Base-by-base conservation (phyloP, 2,888 invertebrate species). In the Boloria euphrosyne region DNA sequence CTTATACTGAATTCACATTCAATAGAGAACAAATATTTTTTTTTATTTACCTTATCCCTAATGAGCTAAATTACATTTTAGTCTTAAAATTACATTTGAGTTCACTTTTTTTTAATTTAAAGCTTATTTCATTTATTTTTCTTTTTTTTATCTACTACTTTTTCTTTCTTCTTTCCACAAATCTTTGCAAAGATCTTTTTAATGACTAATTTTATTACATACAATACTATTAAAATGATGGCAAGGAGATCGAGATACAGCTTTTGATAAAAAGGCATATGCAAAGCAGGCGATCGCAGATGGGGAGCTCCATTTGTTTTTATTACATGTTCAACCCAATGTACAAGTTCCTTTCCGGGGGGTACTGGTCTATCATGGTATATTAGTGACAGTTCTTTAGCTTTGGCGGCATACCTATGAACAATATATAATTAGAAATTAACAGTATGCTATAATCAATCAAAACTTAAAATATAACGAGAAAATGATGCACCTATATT, bases 261-360 rank as follows among this genome's bases (percentile, higher is more conserved):
- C 43, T 72, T 74, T 44, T 74, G 70, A 44, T 73, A 73, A 4
- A 59, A 59, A 13, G 49, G 18, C 31, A 59, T 17, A 59, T 59
- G 7, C 14, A 59, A 14, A 2, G 55, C 65, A 16, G 51, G 72
- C 0, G 74, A 75, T 27, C 75, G 70, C n/a, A 77, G 73, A 62
- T 77, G 75, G 5, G 67, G 68, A 3, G 78, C 80, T 7, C 78
- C 78, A 0, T 65, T 46, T 0, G 78, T 77, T 13, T 50, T 60
- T 10, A 74, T 59, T 38, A 78, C 78, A 60, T 76, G 73, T 50
- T 77, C 74, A 27, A 75, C 75, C 77, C 80, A 78, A 61, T 76
- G 75, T 31, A 94, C 84, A 17, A 95, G 93, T 4, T 79, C 77
- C 2, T 31, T 59, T 1, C 70, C 73, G 13, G 79, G 77, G 1